These are phyloP conservation scores for Serrognathus titanus DNA, from an alignment of 2,888 invertebrate genomes.

Conservation along the genomic window DNA sequence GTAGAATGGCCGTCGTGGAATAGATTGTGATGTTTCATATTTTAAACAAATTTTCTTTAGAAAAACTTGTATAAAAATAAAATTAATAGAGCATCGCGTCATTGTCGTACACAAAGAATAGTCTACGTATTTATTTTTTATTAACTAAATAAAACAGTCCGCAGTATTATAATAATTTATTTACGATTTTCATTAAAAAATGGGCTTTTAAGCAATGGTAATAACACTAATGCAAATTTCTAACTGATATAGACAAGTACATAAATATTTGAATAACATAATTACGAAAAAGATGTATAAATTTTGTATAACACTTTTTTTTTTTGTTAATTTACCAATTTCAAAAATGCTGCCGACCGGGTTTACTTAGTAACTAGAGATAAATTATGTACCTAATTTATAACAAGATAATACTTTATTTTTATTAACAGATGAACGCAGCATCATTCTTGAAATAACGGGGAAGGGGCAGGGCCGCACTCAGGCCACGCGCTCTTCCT, in stretches of 20 bases:
- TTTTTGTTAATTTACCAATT: slow-evolving; percentile 21
- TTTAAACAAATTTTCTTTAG: no score
- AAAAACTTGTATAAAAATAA: no score
- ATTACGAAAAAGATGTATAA: slow-evolving; percentile 43
- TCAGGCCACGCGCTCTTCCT: neutral
- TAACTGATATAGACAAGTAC: slow-evolving; percentile 46
- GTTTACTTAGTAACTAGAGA: slow-evolving; percentile 34
- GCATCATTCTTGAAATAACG: slow-evolving; percentile 39
- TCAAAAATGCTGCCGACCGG: slow-evolving; percentile 38
- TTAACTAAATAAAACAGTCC: neutral
- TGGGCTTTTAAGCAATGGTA: slow-evolving; percentile 50
- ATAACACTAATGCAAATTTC: slow-evolving; percentile 50
- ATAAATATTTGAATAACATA: slow-evolving; percentile 44
- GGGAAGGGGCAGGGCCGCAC: slow-evolving; percentile 31
- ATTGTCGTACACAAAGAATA: no score
- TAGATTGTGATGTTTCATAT: no score
- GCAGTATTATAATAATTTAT: slow-evolving; percentile 40
- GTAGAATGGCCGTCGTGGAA: no score
- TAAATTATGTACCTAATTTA: slow-evolving; percentile 37
- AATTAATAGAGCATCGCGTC: no score
- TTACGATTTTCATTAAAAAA: slow-evolving; percentile 50
- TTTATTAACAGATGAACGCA: slow-evolving; percentile 29
- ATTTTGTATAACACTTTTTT: slow-evolving; percentile 35
- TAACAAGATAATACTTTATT: slow-evolving; percentile 41
- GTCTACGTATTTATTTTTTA: no score